Base-by-base conservation (phyloP, 2,797 vertebrate genomes). In the Microhierax caerulescens region DNA sequence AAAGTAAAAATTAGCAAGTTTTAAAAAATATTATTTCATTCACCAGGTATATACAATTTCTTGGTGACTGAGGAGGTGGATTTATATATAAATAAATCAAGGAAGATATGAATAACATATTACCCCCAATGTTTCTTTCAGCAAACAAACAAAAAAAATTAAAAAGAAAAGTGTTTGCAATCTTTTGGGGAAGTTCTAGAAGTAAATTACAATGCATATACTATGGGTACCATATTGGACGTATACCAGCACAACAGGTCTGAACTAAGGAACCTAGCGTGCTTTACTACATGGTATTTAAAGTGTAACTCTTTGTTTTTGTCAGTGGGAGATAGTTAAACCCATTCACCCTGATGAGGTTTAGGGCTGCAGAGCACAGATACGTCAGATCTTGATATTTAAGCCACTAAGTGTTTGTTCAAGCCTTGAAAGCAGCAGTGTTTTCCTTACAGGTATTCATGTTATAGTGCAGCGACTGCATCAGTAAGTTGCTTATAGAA, bases 201-300 rank as follows among this genome's bases (percentile, higher is more conserved):
- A 39, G 75, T 47, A 59, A 75, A 10, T 64, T 57, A 21, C 37
- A 3, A 5, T 51, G 2, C 3, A 1, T 22, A 13, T 43, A 11
- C 36, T 45, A 13, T 9, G 8, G 5, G 4, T 22, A 7, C 11
- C 10, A 8, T 37, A 3, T 0, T 10, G 37, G 37, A 13, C 37
- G 10, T 11, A 36, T 36, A 27, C 27, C 20, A 61, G 32, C 23
- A 30, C 13, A 85, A 41, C 8, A 13, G 28, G 28, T 15, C 16
- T 15, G 22, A 68, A 30, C 21, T 27, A 2, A 57, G 54, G 77
- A 61, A 30, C 11, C 1, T 59, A 63, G 25, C 0, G 2, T 15
- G 32, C 18, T 57, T 50, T 63, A 47, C 12, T 15, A 9, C 10
- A 5, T 60, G 32, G 3, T 47, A 34, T 63, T 79, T 56, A 18